Percentiles rank a stretch among this genome's conserved stretches.
These are phyloP conservation scores for Conchocele bisecta DNA, from an alignment of 2,888 invertebrate species.

Conservation along the genomic window DNA sequence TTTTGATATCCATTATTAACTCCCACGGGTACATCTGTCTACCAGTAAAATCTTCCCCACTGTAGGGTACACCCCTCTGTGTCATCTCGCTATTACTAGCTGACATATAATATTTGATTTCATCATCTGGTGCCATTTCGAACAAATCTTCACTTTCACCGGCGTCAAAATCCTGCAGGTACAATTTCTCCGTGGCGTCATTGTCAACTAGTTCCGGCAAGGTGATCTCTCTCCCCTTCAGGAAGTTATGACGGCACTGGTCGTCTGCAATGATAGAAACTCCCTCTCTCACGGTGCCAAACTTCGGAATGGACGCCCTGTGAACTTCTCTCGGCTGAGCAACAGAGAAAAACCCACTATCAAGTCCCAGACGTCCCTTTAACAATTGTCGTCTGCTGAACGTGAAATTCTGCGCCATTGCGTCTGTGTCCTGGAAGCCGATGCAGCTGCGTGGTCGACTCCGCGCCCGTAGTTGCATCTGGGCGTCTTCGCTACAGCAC, in stretches of 20 bases:
- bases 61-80: constrained; percentile 48
- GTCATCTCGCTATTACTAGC: constrained; percentile 10
- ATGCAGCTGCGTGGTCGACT: constrained; percentile 62
- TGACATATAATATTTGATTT: constrained; percentile 51
- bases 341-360: constrained; percentile 66
- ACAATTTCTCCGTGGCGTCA: constrained; percentile 39
- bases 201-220: constrained; percentile 52
- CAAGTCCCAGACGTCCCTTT: constrained; percentile 51
- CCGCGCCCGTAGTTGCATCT: constrained; percentile 51
- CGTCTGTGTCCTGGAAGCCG: constrained; percentile 47
- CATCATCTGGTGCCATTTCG: constrained; percentile 8
- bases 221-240: constrained; percentile 64
- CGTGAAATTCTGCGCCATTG: constrained; percentile 67
- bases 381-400: constrained; percentile 55
- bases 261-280: constrained; percentile 27
- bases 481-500: constrained; percentile 72
- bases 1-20: constrained; percentile 19
- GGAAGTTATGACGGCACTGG: constrained; percentile 44
- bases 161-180: constrained; percentile 43
- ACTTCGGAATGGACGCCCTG: constrained; percentile 37
- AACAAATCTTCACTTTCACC: constrained; percentile 52
- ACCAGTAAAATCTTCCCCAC: constrained; percentile 18
- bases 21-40: constrained; percentile 37
- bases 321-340: constrained; percentile 44
- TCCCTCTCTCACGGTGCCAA: constrained; percentile 37